phyloP scores from a whole-genome alignment of 2,888 invertebrate species.

The Gastracanthus pulcherrimus region DNA sequence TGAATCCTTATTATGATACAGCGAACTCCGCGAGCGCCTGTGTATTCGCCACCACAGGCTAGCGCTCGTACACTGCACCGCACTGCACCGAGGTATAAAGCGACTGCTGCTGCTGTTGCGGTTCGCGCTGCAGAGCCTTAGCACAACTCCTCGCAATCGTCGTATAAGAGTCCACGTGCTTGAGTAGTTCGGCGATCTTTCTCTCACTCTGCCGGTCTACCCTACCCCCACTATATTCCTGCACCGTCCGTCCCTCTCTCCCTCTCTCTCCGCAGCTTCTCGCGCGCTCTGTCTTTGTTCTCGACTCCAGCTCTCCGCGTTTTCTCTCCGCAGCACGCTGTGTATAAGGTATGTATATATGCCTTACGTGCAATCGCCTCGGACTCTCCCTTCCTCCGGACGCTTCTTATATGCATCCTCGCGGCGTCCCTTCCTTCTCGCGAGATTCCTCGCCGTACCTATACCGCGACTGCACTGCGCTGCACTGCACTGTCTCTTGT shows the following conservation, averaged over 20 bases:
- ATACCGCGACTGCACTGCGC: not conserved
- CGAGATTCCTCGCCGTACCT: constrained; percentile 22
- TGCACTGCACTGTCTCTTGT: not conserved
- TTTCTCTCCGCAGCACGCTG: not conserved
- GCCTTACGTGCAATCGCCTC: not conserved
- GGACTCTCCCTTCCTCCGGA: not conserved
- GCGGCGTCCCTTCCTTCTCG: not conserved
- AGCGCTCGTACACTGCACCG: not conserved
- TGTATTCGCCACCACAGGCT: not conserved
- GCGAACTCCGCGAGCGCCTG: not conserved
- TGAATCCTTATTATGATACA: not conserved
- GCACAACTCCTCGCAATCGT: constrained; percentile 39
- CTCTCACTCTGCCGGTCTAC: constrained; percentile 36
- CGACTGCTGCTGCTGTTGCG: constrained; percentile 30
- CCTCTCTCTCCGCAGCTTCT: constrained; percentile 27
- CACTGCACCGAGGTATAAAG: not conserved
- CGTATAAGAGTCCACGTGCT: constrained; percentile 71
- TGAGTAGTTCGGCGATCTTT: constrained; percentile 62
- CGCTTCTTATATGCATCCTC: not conserved
- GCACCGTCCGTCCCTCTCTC: constrained; percentile 4
- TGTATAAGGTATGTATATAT: not conserved
- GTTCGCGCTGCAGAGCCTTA: constrained; percentile 24
- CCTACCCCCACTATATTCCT: constrained; percentile 2
- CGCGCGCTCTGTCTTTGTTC: not conserved
- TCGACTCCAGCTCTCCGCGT: constrained; percentile 1